Evolutionary conservation across 2,888 invertebrate species (phyloP).

Genomic region (Cephus pulcher): DNA sequence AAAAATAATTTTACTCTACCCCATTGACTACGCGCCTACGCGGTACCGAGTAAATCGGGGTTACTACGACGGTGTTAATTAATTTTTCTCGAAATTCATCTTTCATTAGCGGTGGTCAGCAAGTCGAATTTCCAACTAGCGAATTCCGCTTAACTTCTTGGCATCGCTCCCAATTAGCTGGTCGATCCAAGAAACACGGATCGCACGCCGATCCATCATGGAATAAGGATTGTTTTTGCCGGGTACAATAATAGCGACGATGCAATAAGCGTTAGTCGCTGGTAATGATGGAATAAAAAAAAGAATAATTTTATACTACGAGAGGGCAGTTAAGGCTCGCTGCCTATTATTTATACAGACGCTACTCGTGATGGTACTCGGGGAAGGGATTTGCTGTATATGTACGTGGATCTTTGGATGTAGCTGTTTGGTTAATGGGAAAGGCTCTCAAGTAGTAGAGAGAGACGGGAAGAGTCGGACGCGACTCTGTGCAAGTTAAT

Average conservation of each 20-base stretch:
- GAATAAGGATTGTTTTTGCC: constrained; percentile 49
- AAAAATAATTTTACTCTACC: no score
- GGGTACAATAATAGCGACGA: constrained; percentile 42
- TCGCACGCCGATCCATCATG: constrained; percentile 39
- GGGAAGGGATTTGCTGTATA: not conserved
- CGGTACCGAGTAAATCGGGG: not conserved
- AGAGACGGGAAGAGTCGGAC: not conserved
- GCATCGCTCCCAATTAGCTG: constrained; percentile 51
- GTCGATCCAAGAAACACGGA: constrained; percentile 46
- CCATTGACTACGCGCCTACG: no score
- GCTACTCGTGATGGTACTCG: not conserved
- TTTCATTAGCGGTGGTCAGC: not conserved
- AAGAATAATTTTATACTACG: not conserved
- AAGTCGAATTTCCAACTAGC: not conserved
- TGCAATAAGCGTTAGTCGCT: not conserved
- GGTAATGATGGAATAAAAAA: not conserved
- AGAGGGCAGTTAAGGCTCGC: not conserved
- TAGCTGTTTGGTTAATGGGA: not conserved
- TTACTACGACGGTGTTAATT: not conserved
- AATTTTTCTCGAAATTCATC: not conserved
- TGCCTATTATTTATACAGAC: not conserved
- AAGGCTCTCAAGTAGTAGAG: not conserved
- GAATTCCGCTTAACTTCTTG: constrained; percentile 30
- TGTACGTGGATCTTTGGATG: not conserved
- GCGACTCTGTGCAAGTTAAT: not conserved